phyloP scores from a whole-genome alignment of 2,888 invertebrate species.

The Synergus umbraculus region DNA sequence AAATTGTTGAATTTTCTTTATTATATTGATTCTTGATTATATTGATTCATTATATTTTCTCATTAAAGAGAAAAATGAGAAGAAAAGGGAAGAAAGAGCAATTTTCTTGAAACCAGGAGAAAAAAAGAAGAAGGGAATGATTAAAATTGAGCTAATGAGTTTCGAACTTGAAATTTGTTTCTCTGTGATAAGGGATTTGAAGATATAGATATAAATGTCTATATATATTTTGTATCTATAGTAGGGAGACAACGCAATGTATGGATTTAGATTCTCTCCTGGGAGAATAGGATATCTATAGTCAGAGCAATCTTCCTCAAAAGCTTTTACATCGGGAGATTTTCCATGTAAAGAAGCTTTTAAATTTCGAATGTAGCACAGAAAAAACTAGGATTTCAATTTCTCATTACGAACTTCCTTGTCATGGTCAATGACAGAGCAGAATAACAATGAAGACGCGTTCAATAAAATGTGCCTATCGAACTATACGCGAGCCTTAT shows the following conservation, averaged over 20 bases:
- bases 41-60: too few relatives aligned
- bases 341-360: not conserved
- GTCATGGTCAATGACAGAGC: not conserved
- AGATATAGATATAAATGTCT: not conserved
- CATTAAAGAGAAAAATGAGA: too few relatives aligned
- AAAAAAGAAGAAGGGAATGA: too few relatives aligned
- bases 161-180: not conserved
- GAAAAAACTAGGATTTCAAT: not conserved
- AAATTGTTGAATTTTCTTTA: too few relatives aligned
- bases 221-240: not conserved
- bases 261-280: constrained; percentile 5
- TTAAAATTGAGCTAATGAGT: not conserved
- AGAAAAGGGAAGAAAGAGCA: too few relatives aligned
- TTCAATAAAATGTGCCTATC: not conserved
- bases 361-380: not conserved
- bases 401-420: not conserved
- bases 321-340: not conserved
- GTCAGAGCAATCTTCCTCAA: constrained; percentile 1
- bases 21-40: too few relatives aligned
- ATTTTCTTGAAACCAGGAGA: too few relatives aligned
- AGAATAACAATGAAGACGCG: not conserved
- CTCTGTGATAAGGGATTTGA: not conserved
- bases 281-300: not conserved
- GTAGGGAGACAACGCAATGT: not conserved
- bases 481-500: not conserved